Evolutionary conservation across 2,888 invertebrate genomes (phyloP).

Genomic region (Asteroscopus sphinx): DNA sequence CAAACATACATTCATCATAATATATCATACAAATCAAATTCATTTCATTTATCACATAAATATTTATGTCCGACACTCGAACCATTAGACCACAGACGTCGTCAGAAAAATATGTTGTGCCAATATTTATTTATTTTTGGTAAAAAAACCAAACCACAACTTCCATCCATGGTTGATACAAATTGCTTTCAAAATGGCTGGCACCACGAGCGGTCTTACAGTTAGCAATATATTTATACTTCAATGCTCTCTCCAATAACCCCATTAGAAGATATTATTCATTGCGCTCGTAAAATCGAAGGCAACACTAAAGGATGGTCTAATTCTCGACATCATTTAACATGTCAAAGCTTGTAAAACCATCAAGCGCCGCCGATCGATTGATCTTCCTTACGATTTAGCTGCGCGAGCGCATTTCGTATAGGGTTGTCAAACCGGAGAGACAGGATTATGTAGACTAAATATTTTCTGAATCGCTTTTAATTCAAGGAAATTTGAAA

Average conservation of each 20-base stretch:
- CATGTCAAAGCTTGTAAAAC: constrained; percentile 56
- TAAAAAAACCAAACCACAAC: background rate
- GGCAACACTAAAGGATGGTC: constrained; percentile 25
- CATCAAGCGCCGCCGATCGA: constrained; percentile 38
- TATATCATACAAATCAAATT: no score
- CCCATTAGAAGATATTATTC: constrained; percentile 15
- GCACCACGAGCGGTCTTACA: background rate
- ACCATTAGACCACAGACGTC: no score
- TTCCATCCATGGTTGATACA: background rate
- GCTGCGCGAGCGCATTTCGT: constrained; percentile 18
- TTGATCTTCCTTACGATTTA: constrained; percentile 35
- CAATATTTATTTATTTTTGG: no score
- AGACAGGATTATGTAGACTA: background rate
- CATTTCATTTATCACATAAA: no score
- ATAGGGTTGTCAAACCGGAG: constrained; percentile 32
- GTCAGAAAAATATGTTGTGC: no score
- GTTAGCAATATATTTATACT: background rate
- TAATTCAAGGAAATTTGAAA: no score
- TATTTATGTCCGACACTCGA: no score
- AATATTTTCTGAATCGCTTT: no score
- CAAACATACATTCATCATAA: no score
- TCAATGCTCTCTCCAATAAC: constrained; percentile 12
- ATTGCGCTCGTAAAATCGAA: constrained; percentile 4
- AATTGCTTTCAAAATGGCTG: background rate
- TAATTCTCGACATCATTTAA: constrained; percentile 53